Evolutionary conservation across 2,888 invertebrate species (phyloP).

Genomic region (Nebria brevicollis): DNA sequence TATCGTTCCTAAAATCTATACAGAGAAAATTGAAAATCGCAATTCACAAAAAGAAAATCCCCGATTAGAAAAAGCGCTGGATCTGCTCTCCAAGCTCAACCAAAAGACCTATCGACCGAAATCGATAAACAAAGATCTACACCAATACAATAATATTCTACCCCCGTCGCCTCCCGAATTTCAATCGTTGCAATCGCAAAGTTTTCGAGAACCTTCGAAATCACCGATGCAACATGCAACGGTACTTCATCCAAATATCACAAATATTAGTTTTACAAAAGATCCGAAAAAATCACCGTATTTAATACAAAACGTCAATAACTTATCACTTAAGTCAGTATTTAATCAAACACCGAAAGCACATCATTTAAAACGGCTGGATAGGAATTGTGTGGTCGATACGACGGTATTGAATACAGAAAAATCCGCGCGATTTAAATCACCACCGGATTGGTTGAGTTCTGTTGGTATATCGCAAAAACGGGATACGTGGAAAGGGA

Average conservation of each 20-base stretch:
- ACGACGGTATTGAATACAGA: conserved; percentile 53
- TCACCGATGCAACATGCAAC: conserved; percentile 55
- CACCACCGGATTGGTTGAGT: conserved; percentile 53
- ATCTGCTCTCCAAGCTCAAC: conserved; percentile 48
- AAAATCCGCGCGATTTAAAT: conserved; percentile 50
- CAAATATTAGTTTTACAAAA: conserved; percentile 59
- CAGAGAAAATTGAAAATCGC: conserved; percentile 24
- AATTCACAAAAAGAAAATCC: conserved; percentile 40
- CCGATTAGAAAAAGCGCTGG: conserved; percentile 48
- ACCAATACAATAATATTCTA: conserved; percentile 8
- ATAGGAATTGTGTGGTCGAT: conserved; percentile 52
- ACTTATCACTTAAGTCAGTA: conserved; percentile 51
- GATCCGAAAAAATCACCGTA: conserved; percentile 57
- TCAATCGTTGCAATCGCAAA: conserved; percentile 57
- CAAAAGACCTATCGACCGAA: conserved; percentile 48
- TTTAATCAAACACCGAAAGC: conserved; percentile 55
- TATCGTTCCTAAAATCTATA: conserved; percentile 42
- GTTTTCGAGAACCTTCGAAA: conserved; percentile 52
- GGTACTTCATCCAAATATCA: conserved; percentile 59
- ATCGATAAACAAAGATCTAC: conserved; percentile 49
- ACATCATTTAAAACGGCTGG: conserved; percentile 56
- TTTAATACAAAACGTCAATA: conserved; percentile 54
- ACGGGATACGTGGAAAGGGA: conserved; percentile 51
- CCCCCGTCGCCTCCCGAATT: conserved; percentile 58
- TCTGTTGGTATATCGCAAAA: conserved; percentile 50